Base-by-base conservation (phyloP, 2,797 vertebrate species). In the Rhodeus uyekii region DNA sequence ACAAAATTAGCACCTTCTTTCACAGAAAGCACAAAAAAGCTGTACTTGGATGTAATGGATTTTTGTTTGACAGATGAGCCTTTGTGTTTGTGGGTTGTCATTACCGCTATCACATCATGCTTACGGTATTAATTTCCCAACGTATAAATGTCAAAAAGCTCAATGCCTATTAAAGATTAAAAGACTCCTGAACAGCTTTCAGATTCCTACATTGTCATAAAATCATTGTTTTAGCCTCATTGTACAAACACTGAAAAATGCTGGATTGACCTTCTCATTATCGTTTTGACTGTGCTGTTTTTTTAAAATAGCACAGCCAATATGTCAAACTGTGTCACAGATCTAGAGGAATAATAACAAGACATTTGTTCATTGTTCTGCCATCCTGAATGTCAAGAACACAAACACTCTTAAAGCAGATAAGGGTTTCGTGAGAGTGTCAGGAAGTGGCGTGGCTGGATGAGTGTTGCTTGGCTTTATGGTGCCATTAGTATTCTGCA, bases 11-110 rank as follows among this genome's bases (percentile, higher is more conserved):
- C 83, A 71, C 85, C 85, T 86, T 83, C 64, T 86, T 84, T 83
- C 78, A 78, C 77, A 44, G 53, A 77, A 63, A 60, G 71, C 81
- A 55, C 86, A 88, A 91, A 90, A 88, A 87, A 58, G 22, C 18
- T 9, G 34, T 71, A 68, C 19, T 64, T n/a, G n/a, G 82, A 84
- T 88, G 90, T 81, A 88, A 84, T 88, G 78, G 85, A 87, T 88
- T 86, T 86, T 69, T 65, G 81, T 82, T 83, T 89, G 87, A 89
- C 89, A 87, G 87, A 77, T 74, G 82, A 80, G 77, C 58, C 84
- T 76, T 82, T 79, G 86, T 82, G 76, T 90, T 91, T 89, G 90
- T 81, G 50, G 85, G 83, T 76, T 67, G 81, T 88, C 88, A 88
- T 86, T 84, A 86, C 83, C 71, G 58, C 75, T 63, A 48, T 64